Evolutionary conservation across 53 echinoderm and acorn worm genomes (phyloP).

Genomic region (Astropecten irregularis): DNA sequence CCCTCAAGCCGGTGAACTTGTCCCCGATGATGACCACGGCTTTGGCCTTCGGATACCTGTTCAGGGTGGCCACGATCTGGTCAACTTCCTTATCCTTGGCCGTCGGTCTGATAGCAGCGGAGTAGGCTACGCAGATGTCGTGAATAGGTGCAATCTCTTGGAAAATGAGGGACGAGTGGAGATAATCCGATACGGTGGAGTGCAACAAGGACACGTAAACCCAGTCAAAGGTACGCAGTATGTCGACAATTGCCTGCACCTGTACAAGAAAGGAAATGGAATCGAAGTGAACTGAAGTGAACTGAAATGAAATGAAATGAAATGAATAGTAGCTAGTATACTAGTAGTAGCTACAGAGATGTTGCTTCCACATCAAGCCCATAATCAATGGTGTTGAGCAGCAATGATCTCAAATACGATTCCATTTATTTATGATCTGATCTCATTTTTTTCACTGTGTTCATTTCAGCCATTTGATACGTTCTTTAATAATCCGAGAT

Average conservation of each 20-base stretch:
- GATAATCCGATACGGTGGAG: constrained; percentile 14
- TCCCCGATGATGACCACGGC: constrained; percentile 13
- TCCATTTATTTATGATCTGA: too few relatives aligned
- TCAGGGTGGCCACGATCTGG: background rate
- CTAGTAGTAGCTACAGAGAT: too few relatives aligned
- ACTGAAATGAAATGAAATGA: too few relatives aligned
- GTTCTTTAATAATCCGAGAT: too few relatives aligned
- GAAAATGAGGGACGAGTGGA: constrained; percentile 6
- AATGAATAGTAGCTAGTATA: too few relatives aligned
- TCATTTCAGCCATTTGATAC: too few relatives aligned
- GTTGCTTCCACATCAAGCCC: too few relatives aligned
- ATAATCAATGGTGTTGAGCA: too few relatives aligned
- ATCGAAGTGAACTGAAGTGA: too few relatives aligned
- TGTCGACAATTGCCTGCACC: background rate
- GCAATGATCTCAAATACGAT: too few relatives aligned
- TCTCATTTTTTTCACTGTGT: too few relatives aligned
- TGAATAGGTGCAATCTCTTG: constrained; percentile 7
- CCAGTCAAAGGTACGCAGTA: background rate
- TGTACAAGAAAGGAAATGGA: background rate
- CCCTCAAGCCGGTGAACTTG: constrained; percentile 21
- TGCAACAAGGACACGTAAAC: constrained; percentile 35
- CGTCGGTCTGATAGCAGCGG: constrained; percentile 14
- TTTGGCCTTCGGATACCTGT: constrained; percentile 26
- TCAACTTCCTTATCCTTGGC: background rate
- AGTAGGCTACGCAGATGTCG: constrained; percentile 32